phyloP scores from a whole-genome alignment of 2,797 vertebrate genomes.

The Melanotaenia parkinsoni region DNA sequence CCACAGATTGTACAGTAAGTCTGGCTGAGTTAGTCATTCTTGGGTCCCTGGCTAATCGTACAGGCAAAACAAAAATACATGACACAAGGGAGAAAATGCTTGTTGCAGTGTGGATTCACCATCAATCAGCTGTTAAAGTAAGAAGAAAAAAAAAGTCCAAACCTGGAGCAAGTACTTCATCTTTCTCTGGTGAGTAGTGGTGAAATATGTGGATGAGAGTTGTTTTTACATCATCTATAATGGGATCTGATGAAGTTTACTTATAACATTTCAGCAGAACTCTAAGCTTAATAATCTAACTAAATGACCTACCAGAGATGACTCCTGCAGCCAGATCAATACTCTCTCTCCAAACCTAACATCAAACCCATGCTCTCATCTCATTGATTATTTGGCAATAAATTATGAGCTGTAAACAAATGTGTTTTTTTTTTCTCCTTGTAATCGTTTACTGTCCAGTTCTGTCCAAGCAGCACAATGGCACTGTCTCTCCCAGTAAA shows the following conservation, averaged over 20 bases:
- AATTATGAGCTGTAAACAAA: not conserved
- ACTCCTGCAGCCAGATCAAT: slow-evolving; percentile 1
- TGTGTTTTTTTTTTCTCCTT: not conserved
- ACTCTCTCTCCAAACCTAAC: slow-evolving; percentile 10
- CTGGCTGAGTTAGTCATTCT: slow-evolving; percentile 43
- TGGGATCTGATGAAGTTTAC: slow-evolving; percentile 11
- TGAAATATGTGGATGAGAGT: slow-evolving; percentile 16
- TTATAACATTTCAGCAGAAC: not conserved
- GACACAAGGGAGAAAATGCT: slow-evolving; percentile 48
- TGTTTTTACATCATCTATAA: slow-evolving; percentile 31
- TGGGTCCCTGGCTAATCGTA: slow-evolving; percentile 19
- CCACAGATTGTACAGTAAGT: slow-evolving; percentile 37
- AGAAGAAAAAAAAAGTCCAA: slow-evolving; percentile 7
- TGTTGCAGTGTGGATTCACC: slow-evolving; percentile 49
- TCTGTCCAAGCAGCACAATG: slow-evolving; percentile 25
- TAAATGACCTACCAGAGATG: not conserved
- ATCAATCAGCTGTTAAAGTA: slow-evolving; percentile 36
- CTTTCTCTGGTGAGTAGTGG: not conserved
- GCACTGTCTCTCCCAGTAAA: slow-evolving; percentile 29
- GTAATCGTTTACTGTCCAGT: slow-evolving; percentile 15
- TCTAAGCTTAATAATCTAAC: not conserved
- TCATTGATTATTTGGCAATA: slow-evolving; percentile 13
- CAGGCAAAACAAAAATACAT: slow-evolving; percentile 33
- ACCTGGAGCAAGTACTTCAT: not conserved
- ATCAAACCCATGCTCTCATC: slow-evolving; percentile 6